These are phyloP conservation scores for human (Homo sapiens) DNA, from an alignment of 2,113 vertebrate genomes.

Conservation along the genomic window GRCh38 chr15:47961501-47962000, in stretches of 20 bases:
- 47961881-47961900: not conserved
- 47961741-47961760: conserved; percentile 47
- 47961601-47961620: conserved; percentile 8
- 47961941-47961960: not conserved
- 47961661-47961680: conserved; percentile 54
- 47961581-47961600: not conserved
- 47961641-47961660: conserved; percentile 41
- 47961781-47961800: not conserved
- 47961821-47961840: conserved; percentile 45
- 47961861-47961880: conserved; percentile 18
- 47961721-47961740: conserved; percentile 57
- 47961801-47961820: not conserved
- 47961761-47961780: not conserved
- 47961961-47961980: conserved; percentile 9
- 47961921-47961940: not conserved
- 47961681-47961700: conserved; percentile 31
- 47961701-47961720: conserved; percentile 57
- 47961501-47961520: not conserved
- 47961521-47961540: not conserved
- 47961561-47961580: not conserved
- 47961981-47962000: not conserved
- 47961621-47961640: not conserved
- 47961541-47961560: not conserved
- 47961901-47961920: conserved; percentile 15
- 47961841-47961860: conserved; percentile 39